Evolutionary conservation across 2,113 vertebrate species (phyloP).

Genomic region (Cathartes aura): DNA sequence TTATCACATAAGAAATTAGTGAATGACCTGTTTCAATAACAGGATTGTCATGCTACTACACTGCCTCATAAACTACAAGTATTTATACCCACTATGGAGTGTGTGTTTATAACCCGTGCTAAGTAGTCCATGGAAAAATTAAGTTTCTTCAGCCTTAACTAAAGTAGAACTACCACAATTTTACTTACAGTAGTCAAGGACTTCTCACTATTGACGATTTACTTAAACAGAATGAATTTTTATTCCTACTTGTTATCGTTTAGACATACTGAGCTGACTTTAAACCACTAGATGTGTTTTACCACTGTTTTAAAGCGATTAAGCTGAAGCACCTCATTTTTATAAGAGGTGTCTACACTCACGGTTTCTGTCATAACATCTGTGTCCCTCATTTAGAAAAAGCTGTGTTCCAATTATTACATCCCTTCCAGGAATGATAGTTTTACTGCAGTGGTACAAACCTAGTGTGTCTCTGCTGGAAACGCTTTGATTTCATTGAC

Average conservation of each 20-base stretch:
- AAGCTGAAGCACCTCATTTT: not conserved
- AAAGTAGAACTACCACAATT: not conserved
- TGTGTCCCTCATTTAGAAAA: not conserved
- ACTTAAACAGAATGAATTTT: not conserved
- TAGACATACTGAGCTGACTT: not conserved
- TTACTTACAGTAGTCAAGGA: not conserved
- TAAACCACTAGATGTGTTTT: not conserved
- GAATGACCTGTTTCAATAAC: not conserved
- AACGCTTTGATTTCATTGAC: not conserved
- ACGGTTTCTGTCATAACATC: not conserved
- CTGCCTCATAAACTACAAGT: not conserved
- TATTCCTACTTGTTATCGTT: not conserved
- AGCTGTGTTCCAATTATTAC: not conserved
- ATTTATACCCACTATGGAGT: not conserved
- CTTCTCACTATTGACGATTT: not conserved
- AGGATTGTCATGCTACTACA: not conserved
- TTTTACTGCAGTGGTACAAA: not conserved
- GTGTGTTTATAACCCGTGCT: not conserved
- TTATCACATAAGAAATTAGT: not conserved
- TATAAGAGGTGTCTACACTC: not conserved
- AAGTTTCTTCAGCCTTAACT: not conserved
- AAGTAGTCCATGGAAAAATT: not conserved
- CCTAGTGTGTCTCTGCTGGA: not conserved
- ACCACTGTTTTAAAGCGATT: not conserved
- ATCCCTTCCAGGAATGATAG: not conserved